Percentiles rank a stretch among this genome's conserved stretches.
These are phyloP conservation scores for Branchinecta lynchi DNA, from an alignment of 1,140 invertebrate species.

Conservation along the genomic window DNA sequence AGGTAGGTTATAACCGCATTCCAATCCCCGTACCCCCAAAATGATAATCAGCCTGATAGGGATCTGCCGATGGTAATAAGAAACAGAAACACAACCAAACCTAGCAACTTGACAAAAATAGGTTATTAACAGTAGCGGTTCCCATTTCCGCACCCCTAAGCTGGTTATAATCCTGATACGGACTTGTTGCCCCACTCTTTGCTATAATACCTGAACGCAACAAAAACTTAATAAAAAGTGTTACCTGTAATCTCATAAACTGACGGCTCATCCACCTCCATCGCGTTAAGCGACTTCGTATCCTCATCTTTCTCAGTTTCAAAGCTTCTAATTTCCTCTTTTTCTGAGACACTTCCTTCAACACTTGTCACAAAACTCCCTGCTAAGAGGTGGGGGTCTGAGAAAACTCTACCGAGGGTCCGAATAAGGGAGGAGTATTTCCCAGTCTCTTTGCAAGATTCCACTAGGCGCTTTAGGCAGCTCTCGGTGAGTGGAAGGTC, in stretches of 20 bases:
- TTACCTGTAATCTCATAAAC: constrained; percentile 16
- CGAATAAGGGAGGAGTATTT: constrained; percentile 48
- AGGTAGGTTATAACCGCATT: too few relatives aligned
- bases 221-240: background rate
- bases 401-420: constrained; percentile 53
- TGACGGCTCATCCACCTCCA: constrained; percentile 38
- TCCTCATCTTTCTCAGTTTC: constrained; percentile 7
- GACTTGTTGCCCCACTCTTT: too few relatives aligned
- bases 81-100: too few relatives aligned
- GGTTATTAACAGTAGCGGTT: too few relatives aligned
- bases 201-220: too few relatives aligned
- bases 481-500: constrained; percentile 42
- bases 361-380: constrained; percentile 41
- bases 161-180: too few relatives aligned
- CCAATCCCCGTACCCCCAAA: too few relatives aligned
- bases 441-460: constrained; percentile 42
- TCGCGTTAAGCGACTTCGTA: constrained; percentile 32
- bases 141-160: too few relatives aligned
- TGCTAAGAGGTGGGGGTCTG: constrained; percentile 47
- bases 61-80: too few relatives aligned
- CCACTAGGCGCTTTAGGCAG: constrained; percentile 45
- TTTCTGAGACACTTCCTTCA: background rate
- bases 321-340: background rate
- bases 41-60: too few relatives aligned
- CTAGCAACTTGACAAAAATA: too few relatives aligned